These are phyloP conservation scores for Molossus molossus DNA, from an alignment of 2,797 vertebrate species.

Conservation along the genomic window DNA sequence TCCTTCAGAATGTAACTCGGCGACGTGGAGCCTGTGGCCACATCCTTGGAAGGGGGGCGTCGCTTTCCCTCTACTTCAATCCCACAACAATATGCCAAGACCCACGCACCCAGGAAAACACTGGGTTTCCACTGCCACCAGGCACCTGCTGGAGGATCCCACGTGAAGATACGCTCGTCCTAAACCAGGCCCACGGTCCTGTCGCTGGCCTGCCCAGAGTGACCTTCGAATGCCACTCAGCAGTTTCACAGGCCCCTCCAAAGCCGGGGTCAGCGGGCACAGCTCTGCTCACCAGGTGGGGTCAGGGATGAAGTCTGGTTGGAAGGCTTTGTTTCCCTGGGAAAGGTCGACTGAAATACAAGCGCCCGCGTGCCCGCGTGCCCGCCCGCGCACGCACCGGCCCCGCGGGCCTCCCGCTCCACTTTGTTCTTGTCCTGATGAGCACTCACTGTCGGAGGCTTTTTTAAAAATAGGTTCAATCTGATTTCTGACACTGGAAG, in stretches of 20 bases:
- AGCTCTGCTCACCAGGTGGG: conserved; percentile 23
- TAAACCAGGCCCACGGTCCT: not conserved
- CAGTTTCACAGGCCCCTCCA: conserved; percentile 37
- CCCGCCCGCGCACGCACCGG: not conserved
- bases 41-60: not conserved
- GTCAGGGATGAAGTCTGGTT: not conserved
- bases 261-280: conserved; percentile 3
- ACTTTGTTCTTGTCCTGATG: conserved; percentile 90
- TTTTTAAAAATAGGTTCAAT: conserved; percentile 88
- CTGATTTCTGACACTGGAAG: conserved; percentile 88
- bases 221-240: conserved; percentile 8
- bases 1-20: conserved; percentile 74
- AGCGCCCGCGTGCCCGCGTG: not conserved
- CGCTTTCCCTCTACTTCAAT: conserved; percentile 32
- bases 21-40: conserved; percentile 63
- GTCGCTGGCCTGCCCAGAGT: not conserved
- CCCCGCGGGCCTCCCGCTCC: not conserved
- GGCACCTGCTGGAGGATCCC: conserved; percentile 26
- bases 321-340: conserved; percentile 52
- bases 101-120: conserved; percentile 20
- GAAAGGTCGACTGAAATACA: conserved; percentile 64
- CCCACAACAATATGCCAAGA: conserved; percentile 56
- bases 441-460: conserved; percentile 87
- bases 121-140: conserved; percentile 18
- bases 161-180: not conserved